phyloP scores from a whole-genome alignment of 2,797 vertebrate genomes.

The Muscicapa comitata region DNA sequence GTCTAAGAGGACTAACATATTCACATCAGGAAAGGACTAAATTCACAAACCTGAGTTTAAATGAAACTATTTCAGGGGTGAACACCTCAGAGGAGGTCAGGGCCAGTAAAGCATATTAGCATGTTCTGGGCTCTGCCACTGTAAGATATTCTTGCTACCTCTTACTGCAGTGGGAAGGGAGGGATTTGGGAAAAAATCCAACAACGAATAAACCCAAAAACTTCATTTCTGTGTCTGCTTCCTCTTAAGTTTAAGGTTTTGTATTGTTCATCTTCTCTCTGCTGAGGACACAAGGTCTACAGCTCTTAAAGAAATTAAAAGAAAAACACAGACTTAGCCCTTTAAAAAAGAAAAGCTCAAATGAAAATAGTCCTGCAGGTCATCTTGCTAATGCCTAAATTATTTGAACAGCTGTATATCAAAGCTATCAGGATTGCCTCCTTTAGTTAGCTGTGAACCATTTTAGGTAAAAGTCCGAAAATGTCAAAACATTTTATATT shows the following conservation, averaged over 20 bases:
- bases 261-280: neutral
- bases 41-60: neutral
- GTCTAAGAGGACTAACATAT: neutral
- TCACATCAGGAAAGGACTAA: neutral
- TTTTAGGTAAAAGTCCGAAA: slow-evolving; percentile 26
- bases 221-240: neutral
- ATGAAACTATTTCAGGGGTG: neutral
- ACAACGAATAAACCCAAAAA: rapidly evolving
- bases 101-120: neutral
- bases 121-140: neutral
- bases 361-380: slow-evolving; percentile 52
- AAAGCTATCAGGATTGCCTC: neutral
- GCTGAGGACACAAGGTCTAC: neutral
- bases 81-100: neutral
- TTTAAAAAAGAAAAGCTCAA: slow-evolving; percentile 55
- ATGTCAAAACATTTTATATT: slow-evolving; percentile 50
- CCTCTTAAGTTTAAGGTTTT: neutral
- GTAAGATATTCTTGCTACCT: neutral
- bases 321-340: slow-evolving; percentile 18
- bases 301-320: slow-evolving; percentile 25
- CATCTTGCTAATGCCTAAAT: slow-evolving; percentile 33
- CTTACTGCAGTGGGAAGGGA: neutral
- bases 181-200: rapidly evolving
- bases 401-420: slow-evolving; percentile 70
- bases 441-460: slow-evolving; percentile 24